phyloP scores from a whole-genome alignment of 2,113 vertebrate genomes.

The Rissa tridactyla region DNA sequence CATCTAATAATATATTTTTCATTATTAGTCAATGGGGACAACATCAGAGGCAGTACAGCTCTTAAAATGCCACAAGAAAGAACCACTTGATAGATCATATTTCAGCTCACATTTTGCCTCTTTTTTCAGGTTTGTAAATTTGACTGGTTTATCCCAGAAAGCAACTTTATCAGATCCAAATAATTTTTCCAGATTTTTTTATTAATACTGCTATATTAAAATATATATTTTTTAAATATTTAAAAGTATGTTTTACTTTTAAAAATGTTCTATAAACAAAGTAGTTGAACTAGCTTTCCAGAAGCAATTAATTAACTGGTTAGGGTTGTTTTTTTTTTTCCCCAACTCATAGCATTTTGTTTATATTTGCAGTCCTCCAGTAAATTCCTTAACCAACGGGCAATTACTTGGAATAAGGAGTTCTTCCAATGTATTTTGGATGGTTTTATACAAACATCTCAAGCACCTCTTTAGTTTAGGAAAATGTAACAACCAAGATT shows the following conservation, averaged over 20 bases:
- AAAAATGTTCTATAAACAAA: neutral
- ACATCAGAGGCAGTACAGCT: constrained; percentile 71
- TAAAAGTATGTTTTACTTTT: neutral
- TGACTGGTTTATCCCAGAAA: neutral
- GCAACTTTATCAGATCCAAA: neutral
- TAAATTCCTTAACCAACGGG: neutral
- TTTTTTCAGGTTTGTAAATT: neutral
- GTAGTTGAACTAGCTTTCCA: neutral
- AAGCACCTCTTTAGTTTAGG: neutral
- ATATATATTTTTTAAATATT: neutral
- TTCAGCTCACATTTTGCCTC: constrained; percentile 41
- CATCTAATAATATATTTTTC: constrained; percentile 65
- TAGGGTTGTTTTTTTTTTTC: neutral
- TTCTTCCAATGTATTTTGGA: constrained; percentile 12
- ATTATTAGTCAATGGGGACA: constrained; percentile 68
- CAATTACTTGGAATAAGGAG: neutral
- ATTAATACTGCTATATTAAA: neutral
- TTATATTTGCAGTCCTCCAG: neutral
- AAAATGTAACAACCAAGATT: neutral
- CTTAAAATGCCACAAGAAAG: constrained; percentile 72
- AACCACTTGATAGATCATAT: constrained; percentile 46
- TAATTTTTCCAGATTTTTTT: neutral
- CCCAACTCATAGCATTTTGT: neutral
- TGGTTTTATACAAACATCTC: neutral
- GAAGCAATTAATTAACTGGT: neutral